Base-by-base conservation (phyloP, 1,140 invertebrate species). In the Sarcophaga peregrina region DNA sequence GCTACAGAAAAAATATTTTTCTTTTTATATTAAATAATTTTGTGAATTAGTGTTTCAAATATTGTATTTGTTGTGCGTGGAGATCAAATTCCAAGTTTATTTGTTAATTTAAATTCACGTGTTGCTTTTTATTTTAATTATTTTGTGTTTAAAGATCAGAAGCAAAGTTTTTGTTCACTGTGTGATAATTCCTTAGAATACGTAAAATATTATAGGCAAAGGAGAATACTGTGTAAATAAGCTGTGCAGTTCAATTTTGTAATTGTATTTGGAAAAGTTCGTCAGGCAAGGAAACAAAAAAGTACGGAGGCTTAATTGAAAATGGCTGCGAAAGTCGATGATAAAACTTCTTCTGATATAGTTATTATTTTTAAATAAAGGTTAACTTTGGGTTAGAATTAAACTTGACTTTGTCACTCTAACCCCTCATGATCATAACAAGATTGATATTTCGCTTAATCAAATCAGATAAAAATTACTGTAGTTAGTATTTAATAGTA, bases 281-380 rank as follows among this genome's bases (percentile, higher is more conserved):
- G n/a, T 37, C 25, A 37, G 25, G 25, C 1, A 58, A 58, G 54
- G 17, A 68, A 68, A 8, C n/a, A 4, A 1, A 37, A 37, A 37
- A 37, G 25, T 37, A 37, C 25, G 25, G 25, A 37, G 25, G 4
- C 25, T 37, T 37, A 17, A 9, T 8, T 68, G n/a, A 88, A 88
- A 84, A 90, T 90, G 88, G 87, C 88, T 83, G 85, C 87, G 80
- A 89, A 87, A 85, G 82, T 85, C n/a, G 88, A 89, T 78, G 88
- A 90, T 52, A 90, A 89, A 82, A 37, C n/a, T n/a, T n/a, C 25
- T 2, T 85, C 85, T 81, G 92, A 95, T 90, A 96, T 98, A 86
- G n/a, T n/a, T n/a, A n/a, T n/a, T n/a, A n/a, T n/a, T n/a, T n/a
- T n/a, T n/a, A n/a, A n/a, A n/a, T n/a, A n/a, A n/a, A n/a, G n/a